Evolutionary conservation across 1,140 invertebrate species (phyloP), one percentile per base, ranked within the genome.

Genomic region (Eriosoma lanigerum): DNA sequence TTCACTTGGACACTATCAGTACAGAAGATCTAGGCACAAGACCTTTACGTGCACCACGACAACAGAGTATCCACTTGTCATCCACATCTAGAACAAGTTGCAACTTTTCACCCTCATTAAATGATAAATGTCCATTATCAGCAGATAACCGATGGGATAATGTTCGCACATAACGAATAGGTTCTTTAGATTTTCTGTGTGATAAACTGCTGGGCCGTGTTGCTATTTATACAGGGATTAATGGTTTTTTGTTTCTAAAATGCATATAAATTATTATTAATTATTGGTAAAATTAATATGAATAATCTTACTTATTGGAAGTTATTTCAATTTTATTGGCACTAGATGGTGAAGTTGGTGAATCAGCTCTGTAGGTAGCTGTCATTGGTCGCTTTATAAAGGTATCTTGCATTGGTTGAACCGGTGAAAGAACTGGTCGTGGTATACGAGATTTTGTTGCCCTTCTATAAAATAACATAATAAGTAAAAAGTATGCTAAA

Each of bases 21-120:
- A 93, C 92, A 19, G 91, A 92, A 80, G 90, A 89, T 82, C 91
- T 88, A 2, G 92, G 92, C 29, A 94, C 93, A 17, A 94, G 87
- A 80, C 93, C 93, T 84, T 93, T 93, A 80, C 90, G 89, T n/a
- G 92, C 90, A 24, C 92, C 92, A 81, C 91, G 87, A 82, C 91
- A 92, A 84, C 93, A 94, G 29, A 93, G 85, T 78, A 93, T 85
- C 89, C 92, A 92, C 84, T 92, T 91, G 82, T 89, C 89, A 84
- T 93, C 92, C 17, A 93, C 92, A 83, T 93, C 92, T 38, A 93
- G 86, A 54, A 93, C 90, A 5, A 94, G 89, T 82, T 89, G 89
- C 29, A 94, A 86, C 66, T 89, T 89, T 83, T 93, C 92, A 1
- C 92, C 92, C 84, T 93, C 91, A 83, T 91, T 92, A 86, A 92